Evolutionary conservation across 1,140 invertebrate species (phyloP).

Genomic region (Ruditapes philippinarum): DNA sequence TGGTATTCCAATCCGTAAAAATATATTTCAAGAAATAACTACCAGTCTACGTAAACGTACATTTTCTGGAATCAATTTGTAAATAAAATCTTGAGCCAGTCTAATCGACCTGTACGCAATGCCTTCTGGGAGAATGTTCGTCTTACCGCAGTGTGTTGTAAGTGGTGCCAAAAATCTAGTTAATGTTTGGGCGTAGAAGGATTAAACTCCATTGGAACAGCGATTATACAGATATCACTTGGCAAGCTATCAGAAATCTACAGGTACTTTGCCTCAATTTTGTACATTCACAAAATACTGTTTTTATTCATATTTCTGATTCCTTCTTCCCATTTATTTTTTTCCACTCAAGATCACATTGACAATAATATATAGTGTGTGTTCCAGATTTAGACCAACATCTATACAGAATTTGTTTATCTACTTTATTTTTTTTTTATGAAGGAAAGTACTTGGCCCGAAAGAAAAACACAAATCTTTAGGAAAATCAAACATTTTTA

Average conservation of each 20-base stretch:
- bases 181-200: slow-evolving; percentile 25
- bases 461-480: too few relatives aligned
- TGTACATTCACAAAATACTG: slow-evolving; percentile 35
- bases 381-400: too few relatives aligned
- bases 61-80: background rate
- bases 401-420: too few relatives aligned
- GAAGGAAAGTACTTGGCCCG: too few relatives aligned
- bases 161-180: slow-evolving; percentile 14
- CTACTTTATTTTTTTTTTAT: too few relatives aligned
- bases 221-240: slow-evolving; percentile 28
- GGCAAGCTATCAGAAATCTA: slow-evolving; percentile 10
- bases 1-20: too few relatives aligned
- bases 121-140: background rate
- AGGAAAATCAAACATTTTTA: too few relatives aligned
- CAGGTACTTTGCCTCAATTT: background rate
- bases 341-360: background rate
- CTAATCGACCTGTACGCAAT: slow-evolving; percentile 14
- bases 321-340: background rate
- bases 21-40: too few relatives aligned
- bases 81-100: slow-evolving; percentile 1
- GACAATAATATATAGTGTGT: background rate
- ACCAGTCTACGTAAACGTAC: too few relatives aligned
- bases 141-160: slow-evolving; percentile 15
- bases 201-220: background rate
- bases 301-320: background rate